Evolutionary conservation across 1,140 invertebrate species (phyloP), one percentile per base, ranked within the genome.

Genomic region (Caenorhabditis tropicalis): DNA sequence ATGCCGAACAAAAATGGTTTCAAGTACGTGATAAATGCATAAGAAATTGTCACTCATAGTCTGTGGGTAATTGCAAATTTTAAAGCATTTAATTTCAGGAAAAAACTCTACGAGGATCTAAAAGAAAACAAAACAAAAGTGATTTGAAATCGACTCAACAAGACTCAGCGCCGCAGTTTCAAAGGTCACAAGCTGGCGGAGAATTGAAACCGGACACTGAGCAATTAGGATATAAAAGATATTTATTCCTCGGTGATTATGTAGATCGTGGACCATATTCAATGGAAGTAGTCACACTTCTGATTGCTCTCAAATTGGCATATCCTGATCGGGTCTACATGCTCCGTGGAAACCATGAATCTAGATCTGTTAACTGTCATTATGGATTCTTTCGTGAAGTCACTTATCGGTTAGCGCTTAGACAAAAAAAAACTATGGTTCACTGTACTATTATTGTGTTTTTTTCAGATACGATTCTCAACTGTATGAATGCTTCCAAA

Each of bases 261-360:
- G 65, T 74, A n/a, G 65, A 74, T 43, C 65, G 65, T 43, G 65
- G 65, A 46, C 36, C 12, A 2, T 74, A 21, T 74, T 74, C 65
- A 24, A 74, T 74, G 65, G 65, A 74, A 43, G 65, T 74, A 4
- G 65, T 74, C 7, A 74, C 33, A 9, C 65, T 74, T 21, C 36
- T 74, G 10, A 43, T 46, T 21, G 36, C 65, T 24, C 6, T 74
- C 19, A 74, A 74, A 74, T 5, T 74, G 9, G 33, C 36, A 24
- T 74, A 43, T 74, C 65, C 98, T 88, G 97, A 99, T 92, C 94
- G 98, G 91, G 98, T 99, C 56, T 98, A 96, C 86, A 92, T 99
- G 88, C 97, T 98, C 86, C 93, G 96, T 90, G 96, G 96, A 29
- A 98, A 98, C 91, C 96, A 98, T 90, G 96, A 98, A 92, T 97